Conservation (phyloP, 1,140 invertebrate genomes). For the Babylonia areolata region DNA sequence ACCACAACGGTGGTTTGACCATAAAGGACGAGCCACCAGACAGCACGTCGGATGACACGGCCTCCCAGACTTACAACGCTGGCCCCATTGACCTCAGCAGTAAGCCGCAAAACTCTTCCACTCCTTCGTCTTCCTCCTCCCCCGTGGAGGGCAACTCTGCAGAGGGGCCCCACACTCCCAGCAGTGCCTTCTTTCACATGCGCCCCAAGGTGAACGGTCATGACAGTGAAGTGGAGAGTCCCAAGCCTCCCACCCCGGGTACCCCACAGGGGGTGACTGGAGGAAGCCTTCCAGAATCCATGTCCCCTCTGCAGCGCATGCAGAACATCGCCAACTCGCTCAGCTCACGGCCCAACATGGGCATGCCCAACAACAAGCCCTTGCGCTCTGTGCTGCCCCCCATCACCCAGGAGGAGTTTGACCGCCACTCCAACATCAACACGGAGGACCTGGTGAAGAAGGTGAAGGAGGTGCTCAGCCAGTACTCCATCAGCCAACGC, state of each 20-base stretch:
- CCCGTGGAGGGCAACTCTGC: slow-evolving; percentile 44
- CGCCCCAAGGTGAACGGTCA: slow-evolving; percentile 79
- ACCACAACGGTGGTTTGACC: slow-evolving; percentile 39
- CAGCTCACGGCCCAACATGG: slow-evolving; percentile 80
- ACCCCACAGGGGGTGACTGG: slow-evolving; percentile 84
- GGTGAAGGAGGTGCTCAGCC: slow-evolving; percentile 97
- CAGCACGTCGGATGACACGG: slow-evolving; percentile 58
- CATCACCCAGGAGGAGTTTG: slow-evolving; percentile 99
- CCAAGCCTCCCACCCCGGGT: slow-evolving; percentile 52
- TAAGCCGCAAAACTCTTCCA: slow-evolving; percentile 60
- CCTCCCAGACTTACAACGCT: slow-evolving; percentile 54
- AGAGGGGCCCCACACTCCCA: slow-evolving; percentile 81
- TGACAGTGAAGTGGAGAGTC: slow-evolving; percentile 71
- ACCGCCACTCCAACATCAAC: slow-evolving; percentile 98
- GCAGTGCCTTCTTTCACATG: slow-evolving; percentile 89
- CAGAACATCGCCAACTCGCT: slow-evolving; percentile 98
- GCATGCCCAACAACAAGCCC: slow-evolving; percentile 84
- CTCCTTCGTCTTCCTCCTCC: slow-evolving; percentile 58
- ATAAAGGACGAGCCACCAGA: slow-evolving; percentile 68
- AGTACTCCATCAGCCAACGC: slow-evolving; percentile 98
- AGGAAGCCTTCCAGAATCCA: slow-evolving; percentile 52
- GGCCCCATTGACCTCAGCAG: slow-evolving; percentile 70
- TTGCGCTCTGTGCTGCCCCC: slow-evolving; percentile 97
- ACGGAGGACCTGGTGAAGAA: slow-evolving; percentile 98
- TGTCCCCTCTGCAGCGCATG: slow-evolving; percentile 95